Evolutionary conservation across 1,140 invertebrate genomes (phyloP).

Genomic region (Aphis craccivora): DNA sequence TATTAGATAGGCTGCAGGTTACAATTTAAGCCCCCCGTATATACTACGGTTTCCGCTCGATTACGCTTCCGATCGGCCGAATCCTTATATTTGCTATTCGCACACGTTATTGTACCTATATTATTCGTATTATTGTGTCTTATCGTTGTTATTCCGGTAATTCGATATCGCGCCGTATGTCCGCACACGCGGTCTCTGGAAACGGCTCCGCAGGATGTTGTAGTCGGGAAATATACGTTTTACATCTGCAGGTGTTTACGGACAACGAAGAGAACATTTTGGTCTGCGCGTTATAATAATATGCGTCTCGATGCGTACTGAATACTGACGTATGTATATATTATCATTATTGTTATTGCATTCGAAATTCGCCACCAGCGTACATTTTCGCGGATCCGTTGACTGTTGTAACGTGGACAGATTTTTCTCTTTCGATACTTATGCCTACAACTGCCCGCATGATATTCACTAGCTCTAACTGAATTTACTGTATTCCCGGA

Average conservation of each 20-base stretch:
- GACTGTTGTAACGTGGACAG: not conserved
- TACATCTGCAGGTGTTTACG: not conserved
- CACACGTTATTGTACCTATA: not conserved
- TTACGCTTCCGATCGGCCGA: constrained; percentile 21
- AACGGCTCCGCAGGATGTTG: not conserved
- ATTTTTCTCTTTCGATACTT: not conserved
- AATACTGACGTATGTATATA: not conserved
- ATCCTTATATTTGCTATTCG: constrained; percentile 12
- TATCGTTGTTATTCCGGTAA: not conserved
- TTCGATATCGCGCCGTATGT: not conserved
- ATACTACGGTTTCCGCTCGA: constrained; percentile 38
- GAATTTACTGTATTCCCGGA: not conserved
- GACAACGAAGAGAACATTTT: not conserved
- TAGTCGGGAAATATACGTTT: not conserved
- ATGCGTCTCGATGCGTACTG: not conserved
- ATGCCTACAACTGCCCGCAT: not conserved
- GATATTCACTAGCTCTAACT: not conserved
- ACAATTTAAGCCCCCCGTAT: not conserved
- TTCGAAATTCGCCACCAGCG: not conserved
- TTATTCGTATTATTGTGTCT: not conserved
- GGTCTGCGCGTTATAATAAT: not conserved
- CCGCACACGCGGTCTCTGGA: not conserved
- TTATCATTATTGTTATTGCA: not conserved
- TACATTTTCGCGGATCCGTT: not conserved
- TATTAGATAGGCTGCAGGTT: not conserved